Conservation (phyloP, 2,888 invertebrate genomes). For the Trachelus iudaicus region DNA sequence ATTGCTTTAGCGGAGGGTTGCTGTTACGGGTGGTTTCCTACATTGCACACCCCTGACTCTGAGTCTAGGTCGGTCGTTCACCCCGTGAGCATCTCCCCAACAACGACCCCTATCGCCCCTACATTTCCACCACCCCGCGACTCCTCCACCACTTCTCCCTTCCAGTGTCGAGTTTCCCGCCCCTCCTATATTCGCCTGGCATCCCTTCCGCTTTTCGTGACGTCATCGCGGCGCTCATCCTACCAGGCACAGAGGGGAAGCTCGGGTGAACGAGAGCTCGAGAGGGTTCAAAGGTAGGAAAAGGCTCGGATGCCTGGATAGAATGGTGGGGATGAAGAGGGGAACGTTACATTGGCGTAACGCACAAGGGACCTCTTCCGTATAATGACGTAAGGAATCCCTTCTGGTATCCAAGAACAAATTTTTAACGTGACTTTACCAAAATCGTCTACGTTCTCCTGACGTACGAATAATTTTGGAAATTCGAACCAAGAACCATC, state of each 20-base stretch:
- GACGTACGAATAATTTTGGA: neutral
- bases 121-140: slow-evolving; percentile 36
- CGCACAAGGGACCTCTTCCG: neutral
- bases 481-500: neutral
- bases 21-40: slow-evolving; percentile 47
- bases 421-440: neutral
- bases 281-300: neutral
- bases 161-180: slow-evolving; percentile 3
- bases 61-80: slow-evolving; percentile 67
- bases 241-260: neutral
- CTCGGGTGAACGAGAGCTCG: neutral
- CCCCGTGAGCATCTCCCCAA: slow-evolving; percentile 43
- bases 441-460: neutral
- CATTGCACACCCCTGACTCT: slow-evolving; percentile 64
- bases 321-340: neutral
- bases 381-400: neutral
- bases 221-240: slow-evolving; percentile 46
- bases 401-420: neutral
- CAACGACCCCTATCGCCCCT: slow-evolving; percentile 22
- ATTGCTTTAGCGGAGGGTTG: slow-evolving; percentile 55
- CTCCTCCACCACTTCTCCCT: slow-evolving; percentile 24
- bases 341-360: neutral
- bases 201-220: slow-evolving; percentile 33
- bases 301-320: neutral
- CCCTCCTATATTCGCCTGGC: slow-evolving; percentile 8